Conservation (phyloP, 2,113 vertebrate species). For the Apodemus speciosus region DNA sequence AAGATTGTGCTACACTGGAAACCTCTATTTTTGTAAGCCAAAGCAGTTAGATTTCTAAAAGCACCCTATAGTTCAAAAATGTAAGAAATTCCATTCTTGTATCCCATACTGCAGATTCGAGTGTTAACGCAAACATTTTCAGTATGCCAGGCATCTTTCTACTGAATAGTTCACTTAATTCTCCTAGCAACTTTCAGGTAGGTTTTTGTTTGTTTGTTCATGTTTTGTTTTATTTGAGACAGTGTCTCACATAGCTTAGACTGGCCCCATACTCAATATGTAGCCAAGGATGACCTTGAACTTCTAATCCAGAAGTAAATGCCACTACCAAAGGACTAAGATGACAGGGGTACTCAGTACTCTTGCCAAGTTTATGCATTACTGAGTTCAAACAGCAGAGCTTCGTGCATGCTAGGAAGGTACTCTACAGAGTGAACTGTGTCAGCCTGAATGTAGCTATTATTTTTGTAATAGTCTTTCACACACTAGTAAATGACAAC, state of each 20-base stretch:
- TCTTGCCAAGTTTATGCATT: not conserved
- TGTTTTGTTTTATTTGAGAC: not conserved
- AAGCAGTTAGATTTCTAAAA: not conserved
- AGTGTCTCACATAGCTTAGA: not conserved
- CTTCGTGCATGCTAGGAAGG: not conserved
- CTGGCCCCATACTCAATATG: not conserved
- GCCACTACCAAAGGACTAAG: not conserved
- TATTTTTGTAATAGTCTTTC: not conserved
- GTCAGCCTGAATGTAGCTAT: not conserved
- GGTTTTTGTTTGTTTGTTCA: not conserved
- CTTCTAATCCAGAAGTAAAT: not conserved
- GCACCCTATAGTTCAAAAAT: not conserved
- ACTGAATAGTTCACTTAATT: not conserved
- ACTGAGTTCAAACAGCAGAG: not conserved
- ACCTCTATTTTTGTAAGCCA: conserved; percentile 17
- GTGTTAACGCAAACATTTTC: not conserved
- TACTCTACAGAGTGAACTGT: not conserved
- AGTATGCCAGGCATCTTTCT: not conserved
- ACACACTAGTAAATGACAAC: not conserved
- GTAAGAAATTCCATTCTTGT: not conserved
- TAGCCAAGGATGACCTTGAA: not conserved
- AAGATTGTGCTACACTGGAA: conserved; percentile 1
- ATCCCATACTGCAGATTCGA: not conserved
- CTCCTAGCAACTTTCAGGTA: not conserved
- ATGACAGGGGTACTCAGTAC: not conserved